These are phyloP conservation scores for Hypanus sabinus DNA, from an alignment of 2,113 vertebrate species.

Conservation along the genomic window DNA sequence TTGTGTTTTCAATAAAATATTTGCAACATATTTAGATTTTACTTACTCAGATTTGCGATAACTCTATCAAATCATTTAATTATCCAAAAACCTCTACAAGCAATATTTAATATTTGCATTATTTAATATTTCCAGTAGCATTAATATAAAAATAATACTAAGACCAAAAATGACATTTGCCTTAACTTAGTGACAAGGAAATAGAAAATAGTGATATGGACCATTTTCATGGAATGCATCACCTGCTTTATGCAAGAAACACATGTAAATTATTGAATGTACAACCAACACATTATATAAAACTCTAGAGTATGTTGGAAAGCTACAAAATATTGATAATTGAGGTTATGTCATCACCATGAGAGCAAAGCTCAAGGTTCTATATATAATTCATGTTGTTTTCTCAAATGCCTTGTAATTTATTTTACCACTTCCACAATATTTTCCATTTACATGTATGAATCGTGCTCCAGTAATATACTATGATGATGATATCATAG, in stretches of 20 bases:
- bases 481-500: constrained; percentile 2
- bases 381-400: not conserved
- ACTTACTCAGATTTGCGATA: too few species aligned
- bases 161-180: not conserved
- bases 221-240: too few species aligned
- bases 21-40: too few species aligned
- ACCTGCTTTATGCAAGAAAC: too few species aligned
- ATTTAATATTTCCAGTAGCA: too few species aligned
- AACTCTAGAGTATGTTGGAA: not conserved
- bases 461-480: not conserved
- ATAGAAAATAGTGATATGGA: too few species aligned
- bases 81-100: not conserved
- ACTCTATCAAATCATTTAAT: not conserved
- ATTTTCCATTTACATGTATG: not conserved
- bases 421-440: not conserved
- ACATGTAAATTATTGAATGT: too few species aligned
- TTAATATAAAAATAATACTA: not conserved
- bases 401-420: constrained; percentile 25
- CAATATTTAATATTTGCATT: not conserved
- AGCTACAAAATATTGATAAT: constrained; percentile 7
- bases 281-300: not conserved
- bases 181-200: too few species aligned
- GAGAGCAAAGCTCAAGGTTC: not conserved
- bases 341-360: constrained; percentile 12
- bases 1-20: too few species aligned